Evolutionary conservation across 2,797 vertebrate species (phyloP), one percentile per base, ranked within the genome.

Genomic region (Acanthis flammea): DNA sequence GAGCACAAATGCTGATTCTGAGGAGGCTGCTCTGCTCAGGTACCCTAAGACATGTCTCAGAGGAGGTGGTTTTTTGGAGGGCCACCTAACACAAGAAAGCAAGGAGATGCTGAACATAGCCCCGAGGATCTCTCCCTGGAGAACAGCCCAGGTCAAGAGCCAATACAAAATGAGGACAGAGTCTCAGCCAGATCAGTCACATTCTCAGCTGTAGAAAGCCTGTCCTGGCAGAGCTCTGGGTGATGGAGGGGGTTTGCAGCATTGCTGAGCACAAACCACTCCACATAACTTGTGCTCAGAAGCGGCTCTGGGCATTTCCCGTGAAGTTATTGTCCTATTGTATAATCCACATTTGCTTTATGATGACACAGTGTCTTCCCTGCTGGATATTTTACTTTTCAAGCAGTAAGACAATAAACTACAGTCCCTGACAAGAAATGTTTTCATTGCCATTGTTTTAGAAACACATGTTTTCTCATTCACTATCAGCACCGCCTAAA

Each of bases 291-390:
- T 53, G 80, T 15, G 88, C 85, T 95, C 89, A 57, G 96, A 88
- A 84, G 91, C 30, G 0, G 90, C 94, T 96, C 65, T 88, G 94
- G 96, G 94, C 93, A 93, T 97, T 97, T 95, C 89, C 83, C 2
- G 14, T 90, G 91, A 97, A 94, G 88, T 95, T 95, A 96, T 79
- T 97, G 94, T 84, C 91, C 37, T 78, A 72, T 39, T 93, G 89
- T 94, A 97, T 97, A 96, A 98, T 94, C 93, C 92, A 42, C 97
- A 86, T 96, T 77, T 92, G 86, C 95, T 97, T 97, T 97, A 97
- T 90, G 94, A 96, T 97, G 96, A 97, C 90, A 96, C 94, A 97
- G 85, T 96, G 90, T 94, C 92, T 96, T 97, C 88, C 88, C 87
- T 94, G 90, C 88, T 95, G 96, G 97, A 97, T 97, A 94, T 90